phyloP scores from a whole-genome alignment of 2,797 vertebrate genomes.

The Sparidentex hasta region DNA sequence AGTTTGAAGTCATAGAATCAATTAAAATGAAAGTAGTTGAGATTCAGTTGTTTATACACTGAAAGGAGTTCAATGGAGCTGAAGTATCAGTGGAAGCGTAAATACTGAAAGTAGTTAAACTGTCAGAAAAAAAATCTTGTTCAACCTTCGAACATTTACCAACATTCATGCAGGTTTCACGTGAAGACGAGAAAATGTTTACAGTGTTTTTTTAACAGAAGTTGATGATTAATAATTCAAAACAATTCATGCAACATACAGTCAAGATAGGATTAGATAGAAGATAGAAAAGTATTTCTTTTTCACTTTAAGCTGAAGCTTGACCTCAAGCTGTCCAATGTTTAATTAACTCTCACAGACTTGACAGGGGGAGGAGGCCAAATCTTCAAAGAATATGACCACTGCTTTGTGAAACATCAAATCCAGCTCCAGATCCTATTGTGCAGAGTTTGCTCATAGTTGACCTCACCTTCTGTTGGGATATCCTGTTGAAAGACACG shows the following conservation, averaged over 20 bases:
- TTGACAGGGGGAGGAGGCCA: constrained; percentile 53
- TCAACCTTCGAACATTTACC: background rate
- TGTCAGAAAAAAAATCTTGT: background rate
- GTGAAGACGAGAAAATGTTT: background rate
- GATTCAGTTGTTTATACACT: no score
- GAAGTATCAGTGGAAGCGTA: background rate
- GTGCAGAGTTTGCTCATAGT: constrained; percentile 82
- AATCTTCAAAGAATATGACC: constrained; percentile 80
- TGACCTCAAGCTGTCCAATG: constrained; percentile 66
- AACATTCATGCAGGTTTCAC: background rate
- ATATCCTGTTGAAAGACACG: constrained; percentile 75
- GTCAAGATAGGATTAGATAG: background rate
- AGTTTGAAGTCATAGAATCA: no score
- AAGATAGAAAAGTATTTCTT: background rate
- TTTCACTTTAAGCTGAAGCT: constrained; percentile 21
- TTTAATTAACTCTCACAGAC: constrained; percentile 79
- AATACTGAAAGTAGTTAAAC: background rate
- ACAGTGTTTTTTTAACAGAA: background rate
- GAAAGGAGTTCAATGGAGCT: background rate
- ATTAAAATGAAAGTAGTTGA: no score
- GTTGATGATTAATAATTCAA: background rate
- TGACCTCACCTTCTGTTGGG: constrained; percentile 86
- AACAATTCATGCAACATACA: constrained; percentile 7
- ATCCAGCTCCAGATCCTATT: constrained; percentile 79
- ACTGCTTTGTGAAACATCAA: constrained; percentile 82